Base-by-base conservation (phyloP, 2,888 invertebrate genomes). In the Neria commutata region DNA sequence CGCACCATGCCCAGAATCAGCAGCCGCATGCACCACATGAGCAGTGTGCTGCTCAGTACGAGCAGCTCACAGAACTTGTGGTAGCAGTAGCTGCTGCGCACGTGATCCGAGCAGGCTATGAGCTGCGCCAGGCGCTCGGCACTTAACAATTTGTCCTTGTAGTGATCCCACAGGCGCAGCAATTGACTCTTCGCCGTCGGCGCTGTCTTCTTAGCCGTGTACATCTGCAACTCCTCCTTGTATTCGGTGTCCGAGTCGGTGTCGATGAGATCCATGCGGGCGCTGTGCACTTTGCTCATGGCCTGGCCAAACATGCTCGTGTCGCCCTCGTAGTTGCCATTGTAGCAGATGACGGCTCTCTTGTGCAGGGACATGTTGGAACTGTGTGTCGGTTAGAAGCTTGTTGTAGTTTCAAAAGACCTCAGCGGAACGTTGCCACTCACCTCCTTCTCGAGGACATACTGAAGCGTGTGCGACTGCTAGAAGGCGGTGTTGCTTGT, bases 261-360 rank as follows among this genome's bases (percentile, higher is more conserved):
- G 2, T 76, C 77, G n/a, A 40, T 45, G 17, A 68, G 52, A 52
- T 58, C 50, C 6, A 64, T 48, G 37, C 48, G 42, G 10, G 11
- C 16, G 42, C 10, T 4, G 52, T 23, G 21, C 16, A 29, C 10
- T 26, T n/a, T 26, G 17, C 6, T 16, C 17, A 2, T 25, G n/a
- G n/a, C 53, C 10, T 21, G 34, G 19, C 33, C 37, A 40, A 67
- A 62, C 65, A 63, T 68, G 29, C 56, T 62, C 16, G 54, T 50
- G 2, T 76, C 78, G 2, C 74, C 78, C 56, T 77, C 76, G 54
- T 71, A 77, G 59, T 57, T 61, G 14, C 67, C 69, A 56, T 70
- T 73, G 37, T 55, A 64, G 37, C 40, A 50, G 21, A 54, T 47
- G 11, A 60, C 2, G 2, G 62, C 3, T 21, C 3, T n/a, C 4